phyloP scores from a whole-genome alignment of 1,140 invertebrate genomes.

The Harlomillsia oculata region DNA sequence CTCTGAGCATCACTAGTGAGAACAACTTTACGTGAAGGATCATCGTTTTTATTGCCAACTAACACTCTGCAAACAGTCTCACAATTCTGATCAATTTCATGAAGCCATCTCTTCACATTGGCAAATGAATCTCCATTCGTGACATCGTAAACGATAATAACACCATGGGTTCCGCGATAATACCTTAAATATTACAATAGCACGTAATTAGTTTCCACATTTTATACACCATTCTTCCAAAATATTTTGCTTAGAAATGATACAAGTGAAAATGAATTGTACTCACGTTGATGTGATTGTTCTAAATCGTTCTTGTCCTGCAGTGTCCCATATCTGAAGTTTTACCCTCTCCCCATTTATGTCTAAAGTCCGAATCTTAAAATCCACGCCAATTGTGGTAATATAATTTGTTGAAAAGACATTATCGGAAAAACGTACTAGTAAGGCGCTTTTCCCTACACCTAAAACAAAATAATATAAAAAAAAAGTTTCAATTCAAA shows the following conservation, averaged over 20 bases:
- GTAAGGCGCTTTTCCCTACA: conserved; percentile 94
- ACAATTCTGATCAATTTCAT: conserved; percentile 99
- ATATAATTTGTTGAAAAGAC: conserved; percentile 98
- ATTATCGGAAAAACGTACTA: conserved; percentile 96
- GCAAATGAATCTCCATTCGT: conserved; percentile 97
- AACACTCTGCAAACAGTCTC: conserved; percentile 93
- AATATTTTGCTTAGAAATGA: conserved; percentile 9
- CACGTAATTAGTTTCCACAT: neutral
- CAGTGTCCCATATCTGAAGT: conserved; percentile 97
- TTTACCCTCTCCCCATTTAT: conserved; percentile 92
- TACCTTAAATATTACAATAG: conserved; percentile 54
- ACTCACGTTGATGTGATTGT: conserved; percentile 85
- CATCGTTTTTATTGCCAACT: conserved; percentile 99
- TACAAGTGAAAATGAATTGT: neutral
- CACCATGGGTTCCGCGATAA: conserved; percentile 96
- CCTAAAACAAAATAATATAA: conserved; percentile 50
- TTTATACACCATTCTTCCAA: neutral
- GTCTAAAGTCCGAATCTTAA: conserved; percentile 95
- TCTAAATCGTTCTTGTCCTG: conserved; percentile 55
- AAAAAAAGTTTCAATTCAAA: neutral
- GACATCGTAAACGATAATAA: conserved; percentile 99
- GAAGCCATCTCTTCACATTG: conserved; percentile 94
- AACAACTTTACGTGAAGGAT: conserved; percentile 91
- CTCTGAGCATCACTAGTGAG: conserved; percentile 91
- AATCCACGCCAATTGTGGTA: conserved; percentile 99